Evolutionary conservation across 2,888 invertebrate genomes (phyloP), one percentile per base, ranked within the genome.

Genomic region (Pollenia amentaria): DNA sequence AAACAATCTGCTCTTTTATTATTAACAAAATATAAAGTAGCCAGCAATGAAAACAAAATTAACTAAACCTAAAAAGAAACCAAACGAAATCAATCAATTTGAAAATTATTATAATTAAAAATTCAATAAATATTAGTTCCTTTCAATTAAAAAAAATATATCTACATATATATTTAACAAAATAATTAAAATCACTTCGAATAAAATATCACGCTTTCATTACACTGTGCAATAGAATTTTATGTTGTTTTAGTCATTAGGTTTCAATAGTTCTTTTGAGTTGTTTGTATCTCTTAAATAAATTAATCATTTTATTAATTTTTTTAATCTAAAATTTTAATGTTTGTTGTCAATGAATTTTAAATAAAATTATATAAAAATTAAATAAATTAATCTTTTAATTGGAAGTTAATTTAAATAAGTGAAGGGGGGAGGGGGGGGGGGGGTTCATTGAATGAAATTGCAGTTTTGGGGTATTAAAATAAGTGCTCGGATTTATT

Each of bases 111-210:
- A 64, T n/a, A 53, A 80, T 64, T 72, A 40, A 69, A 29, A 62
- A 69, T 69, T 67, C 60, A 82, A 76, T 62, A 72, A 53, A 62
- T 69, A 69, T 82, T 82, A 76, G 82, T 82, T 82, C 82, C 82
- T 82, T 82, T 67, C n/a, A 76, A 62, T 48, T 60, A 44, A 18
- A 8, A 40, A 38, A 14, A 12, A 72, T 9, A 29, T 21, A 53
- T 4, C 1, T 46, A 29, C n/a, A 21, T 29, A 60, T 0, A 57
- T 18, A 42, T 40, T 42, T 51, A 64, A 18, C 12, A 64, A 29
- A 75, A 48, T 65, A 55, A 60, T 75, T 42, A 8, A 60, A 82
- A 16, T 67, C 76, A 82, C 69, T 64, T 69, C 14, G 18, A 60
- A 29, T 6, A 3, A 53, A 4, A 29, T 60, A 44, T 53, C 60